Percentiles rank a stretch among this genome's conserved stretches.
phyloP scores from a whole-genome alignment of 2,888 invertebrate species.

The Plusia festucae region DNA sequence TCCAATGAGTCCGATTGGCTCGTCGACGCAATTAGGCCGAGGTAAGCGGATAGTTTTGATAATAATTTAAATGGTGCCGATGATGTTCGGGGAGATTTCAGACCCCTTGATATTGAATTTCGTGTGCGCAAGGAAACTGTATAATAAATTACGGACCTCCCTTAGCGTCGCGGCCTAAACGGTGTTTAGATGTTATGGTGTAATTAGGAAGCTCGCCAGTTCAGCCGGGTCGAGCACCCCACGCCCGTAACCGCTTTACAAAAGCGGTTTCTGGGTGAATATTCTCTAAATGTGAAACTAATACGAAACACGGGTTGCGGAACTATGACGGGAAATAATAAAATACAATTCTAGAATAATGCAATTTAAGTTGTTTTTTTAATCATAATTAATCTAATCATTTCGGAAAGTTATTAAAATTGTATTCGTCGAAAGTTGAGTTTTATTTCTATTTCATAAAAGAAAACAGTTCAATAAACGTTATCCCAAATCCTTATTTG shows the following conservation, averaged over 20 bases:
- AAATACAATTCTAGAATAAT: slow-evolving; percentile 50
- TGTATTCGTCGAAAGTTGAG: slow-evolving; percentile 13
- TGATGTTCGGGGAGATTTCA: slow-evolving; percentile 71
- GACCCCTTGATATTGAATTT: slow-evolving; percentile 84
- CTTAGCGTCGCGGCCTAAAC: slow-evolving; percentile 70
- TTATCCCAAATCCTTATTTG: slow-evolving; percentile 49
- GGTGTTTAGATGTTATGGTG: slow-evolving; percentile 76
- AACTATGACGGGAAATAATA: slow-evolving; percentile 57
- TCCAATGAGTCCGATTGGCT: slow-evolving; percentile 66
- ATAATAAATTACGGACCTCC: slow-evolving; percentile 80
- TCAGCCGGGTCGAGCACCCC: slow-evolving; percentile 59
- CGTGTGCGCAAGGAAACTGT: slow-evolving; percentile 74
- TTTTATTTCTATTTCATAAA: slow-evolving; percentile 41
- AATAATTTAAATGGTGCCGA: slow-evolving; percentile 82
- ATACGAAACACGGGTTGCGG: slow-evolving; percentile 46
- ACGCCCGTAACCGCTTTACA: slow-evolving; percentile 53
- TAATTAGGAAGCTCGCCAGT: slow-evolving; percentile 74
- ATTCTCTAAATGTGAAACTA: slow-evolving; percentile 62
- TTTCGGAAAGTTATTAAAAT: slow-evolving; percentile 46
- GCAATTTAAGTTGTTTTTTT: slow-evolving; percentile 50
- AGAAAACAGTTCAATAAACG: slow-evolving; percentile 48
- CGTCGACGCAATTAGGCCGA: slow-evolving; percentile 75
- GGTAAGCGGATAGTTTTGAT: slow-evolving; percentile 80
- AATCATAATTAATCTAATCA: no score
- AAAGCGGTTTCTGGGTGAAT: slow-evolving; percentile 60